Evolutionary conservation across 2,888 invertebrate genomes (phyloP).

Genomic region (Cabera pusaria): DNA sequence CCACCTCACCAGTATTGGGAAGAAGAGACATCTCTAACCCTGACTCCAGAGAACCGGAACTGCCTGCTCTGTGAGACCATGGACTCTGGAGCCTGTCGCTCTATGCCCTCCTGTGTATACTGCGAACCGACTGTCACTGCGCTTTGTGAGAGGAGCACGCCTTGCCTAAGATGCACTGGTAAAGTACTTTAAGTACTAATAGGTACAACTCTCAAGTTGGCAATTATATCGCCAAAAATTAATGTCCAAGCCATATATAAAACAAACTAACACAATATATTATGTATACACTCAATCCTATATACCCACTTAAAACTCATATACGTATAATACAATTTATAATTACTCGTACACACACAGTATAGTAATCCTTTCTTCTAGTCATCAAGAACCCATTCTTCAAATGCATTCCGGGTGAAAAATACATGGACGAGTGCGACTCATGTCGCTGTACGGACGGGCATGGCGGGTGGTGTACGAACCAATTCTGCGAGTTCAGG

Average conservation of each 20-base stretch:
- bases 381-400: slow-evolving; percentile 80
- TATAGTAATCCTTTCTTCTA: slow-evolving; percentile 34
- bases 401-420: slow-evolving; percentile 76
- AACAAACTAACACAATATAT: no score
- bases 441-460: slow-evolving; percentile 77
- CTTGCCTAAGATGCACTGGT: slow-evolving; percentile 72
- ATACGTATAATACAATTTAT: no score
- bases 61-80: slow-evolving; percentile 69
- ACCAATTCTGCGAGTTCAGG: slow-evolving; percentile 74
- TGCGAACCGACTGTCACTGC: slow-evolving; percentile 75
- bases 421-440: slow-evolving; percentile 80
- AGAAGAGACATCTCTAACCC: slow-evolving; percentile 64
- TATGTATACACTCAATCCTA: no score
- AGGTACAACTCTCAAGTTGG: no score
- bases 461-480: slow-evolving; percentile 71
- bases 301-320: no score
- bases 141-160: slow-evolving; percentile 67
- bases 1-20: slow-evolving; percentile 76
- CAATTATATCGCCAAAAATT: no score
- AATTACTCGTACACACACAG: no score
- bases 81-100: slow-evolving; percentile 69
- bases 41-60: slow-evolving; percentile 70
- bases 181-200: no score
- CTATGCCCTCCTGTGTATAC: slow-evolving; percentile 75
- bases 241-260: no score